Evolutionary conservation across 2,113 vertebrate species (phyloP), one percentile per base, ranked within the genome.

Genomic region (Cercocebus atys): DNA sequence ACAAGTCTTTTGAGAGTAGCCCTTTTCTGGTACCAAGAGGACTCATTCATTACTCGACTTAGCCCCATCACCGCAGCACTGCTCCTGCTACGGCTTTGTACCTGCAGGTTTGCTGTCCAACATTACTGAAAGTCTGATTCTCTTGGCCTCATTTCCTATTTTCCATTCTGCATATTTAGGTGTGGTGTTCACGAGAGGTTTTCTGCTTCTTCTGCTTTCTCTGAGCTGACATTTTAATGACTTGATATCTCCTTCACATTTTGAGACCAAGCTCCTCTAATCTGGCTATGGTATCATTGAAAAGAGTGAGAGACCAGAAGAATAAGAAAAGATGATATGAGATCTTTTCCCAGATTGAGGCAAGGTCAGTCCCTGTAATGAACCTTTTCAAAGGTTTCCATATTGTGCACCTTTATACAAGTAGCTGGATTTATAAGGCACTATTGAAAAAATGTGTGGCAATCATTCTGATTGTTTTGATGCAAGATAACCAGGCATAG

Each of bases 1-100:
- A 1, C 12, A 17, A 59, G 3, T 7, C 22, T 1, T 5, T 30
- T 4, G 1, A 2, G 8, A 6, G 25, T 17, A 16, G 9, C 27
- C 20, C 3, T 86, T 8, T 57, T 59, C 30, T 5, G 25, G 32
- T 22, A 47, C 8, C 57, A 32, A 47, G 32, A 5, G 1, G 73
- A 43, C 16, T 25, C 25, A 61, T 27, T 12, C 25, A 61, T 13
- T 61, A 27, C 59, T 61, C 0, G 1, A 16, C 4, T n/a, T 52
- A 1, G 27, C 10, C 17, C 81, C 45, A 2, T 2, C 8, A 6
- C 59, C 25, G 12, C 16, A 9, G 35, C 32, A 2, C 1, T 5
- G 32, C 25, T 52, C 8, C 20, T 16, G 83, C 57, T 18, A 14
- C 0, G 3, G 0, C 5, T 22, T 13, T 45, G 6, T 4, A 57